A percentile compares a stretch with the other conserved stretches of the same genome.
These are phyloP conservation scores for human DNA, from an alignment of 2,113 vertebrate species.

Conservation along the genomic window DNA sequence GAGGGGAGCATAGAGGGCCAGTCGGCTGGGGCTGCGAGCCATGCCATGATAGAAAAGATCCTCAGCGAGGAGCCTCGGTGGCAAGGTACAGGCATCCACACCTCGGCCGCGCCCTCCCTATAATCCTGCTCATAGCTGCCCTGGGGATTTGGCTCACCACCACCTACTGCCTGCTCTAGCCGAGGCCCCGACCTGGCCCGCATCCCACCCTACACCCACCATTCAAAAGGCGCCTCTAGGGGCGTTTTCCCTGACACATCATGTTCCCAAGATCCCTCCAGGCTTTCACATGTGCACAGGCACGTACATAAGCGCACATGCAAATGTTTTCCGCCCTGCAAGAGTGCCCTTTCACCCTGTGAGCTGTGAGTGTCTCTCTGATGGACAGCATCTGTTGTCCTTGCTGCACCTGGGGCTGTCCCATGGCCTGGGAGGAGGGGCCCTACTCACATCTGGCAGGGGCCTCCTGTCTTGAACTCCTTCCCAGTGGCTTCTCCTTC, in stretches of 20 bases:
- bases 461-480: neutral
- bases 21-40: conserved; percentile 95
- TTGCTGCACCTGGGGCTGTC: neutral
- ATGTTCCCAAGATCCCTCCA: neutral
- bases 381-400: neutral
- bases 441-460: neutral
- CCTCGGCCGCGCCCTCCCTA: neutral
- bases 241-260: neutral
- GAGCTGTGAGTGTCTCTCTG: neutral
- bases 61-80: conserved; percentile 96
- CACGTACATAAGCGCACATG: accelerated
- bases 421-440: neutral
- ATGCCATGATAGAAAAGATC: conserved; percentile 97
- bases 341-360: neutral
- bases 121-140: neutral
- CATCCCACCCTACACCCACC: neutral
- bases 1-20: conserved; percentile 94
- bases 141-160: neutral
- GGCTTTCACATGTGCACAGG: neutral
- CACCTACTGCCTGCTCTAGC: neutral
- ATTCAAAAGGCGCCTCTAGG: neutral
- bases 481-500: neutral
- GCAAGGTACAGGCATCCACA: conserved; percentile 87
- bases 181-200: neutral
- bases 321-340: neutral